Conservation (phyloP, 1,140 invertebrate species). For the Camponotus vicinus region DNA sequence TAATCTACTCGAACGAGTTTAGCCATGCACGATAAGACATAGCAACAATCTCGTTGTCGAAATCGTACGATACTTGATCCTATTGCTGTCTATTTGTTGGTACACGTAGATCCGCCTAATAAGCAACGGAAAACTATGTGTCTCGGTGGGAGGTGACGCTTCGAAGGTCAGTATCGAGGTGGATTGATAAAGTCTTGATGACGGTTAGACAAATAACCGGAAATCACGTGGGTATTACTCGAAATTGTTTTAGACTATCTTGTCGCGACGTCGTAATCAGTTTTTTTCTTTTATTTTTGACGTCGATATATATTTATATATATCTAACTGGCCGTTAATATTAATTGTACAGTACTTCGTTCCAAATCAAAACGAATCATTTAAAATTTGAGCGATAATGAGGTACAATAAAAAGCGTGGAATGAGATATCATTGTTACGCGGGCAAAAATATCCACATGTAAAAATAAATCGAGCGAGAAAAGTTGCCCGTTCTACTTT, state of each 20-base stretch:
- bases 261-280: too few relatives aligned
- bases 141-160: not conserved
- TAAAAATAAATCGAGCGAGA: not conserved
- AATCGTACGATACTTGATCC: conserved; percentile 3
- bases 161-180: not conserved
- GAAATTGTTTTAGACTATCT: conserved; percentile 24
- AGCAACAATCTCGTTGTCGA: not conserved
- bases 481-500: not conserved
- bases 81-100: not conserved
- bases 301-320: too few relatives aligned
- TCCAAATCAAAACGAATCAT: not conserved
- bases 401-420: not conserved
- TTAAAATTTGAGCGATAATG: not conserved
- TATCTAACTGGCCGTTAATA: not conserved
- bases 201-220: conserved; percentile 28
- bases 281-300: conserved; percentile 7
- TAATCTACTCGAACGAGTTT: not conserved
- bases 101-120: not conserved
- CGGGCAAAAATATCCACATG: not conserved
- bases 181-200: conserved; percentile 7
- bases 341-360: too few relatives aligned
- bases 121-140: not conserved
- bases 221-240: conserved; percentile 5
- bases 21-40: conserved; percentile 10
- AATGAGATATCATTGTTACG: not conserved